phyloP scores from a whole-genome alignment of 2,888 invertebrate species.

The Diarsia dahlii region DNA sequence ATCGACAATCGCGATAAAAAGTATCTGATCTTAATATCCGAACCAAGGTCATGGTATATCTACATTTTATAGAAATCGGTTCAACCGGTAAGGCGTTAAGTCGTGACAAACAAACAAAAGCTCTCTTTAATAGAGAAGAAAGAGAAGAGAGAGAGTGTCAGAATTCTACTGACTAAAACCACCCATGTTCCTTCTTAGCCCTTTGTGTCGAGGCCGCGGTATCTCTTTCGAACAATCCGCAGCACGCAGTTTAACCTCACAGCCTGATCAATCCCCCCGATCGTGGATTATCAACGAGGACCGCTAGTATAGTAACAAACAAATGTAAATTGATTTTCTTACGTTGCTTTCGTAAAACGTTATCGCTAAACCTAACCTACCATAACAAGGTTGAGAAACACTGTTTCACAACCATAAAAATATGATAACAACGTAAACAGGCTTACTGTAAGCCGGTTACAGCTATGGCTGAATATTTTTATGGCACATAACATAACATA shows the following conservation, averaged over 20 bases:
- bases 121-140: no score
- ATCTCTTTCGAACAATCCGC: no score
- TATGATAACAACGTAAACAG: background rate
- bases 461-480: no score
- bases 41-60: background rate
- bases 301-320: background rate
- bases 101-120: no score
- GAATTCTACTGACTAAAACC: no score
- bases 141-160: no score
- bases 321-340: slow-evolving; percentile 4
- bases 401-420: background rate
- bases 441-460: background rate
- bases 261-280: no score
- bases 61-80: background rate
- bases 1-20: background rate
- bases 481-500: no score
- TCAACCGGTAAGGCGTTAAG: background rate
- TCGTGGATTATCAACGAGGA: no score
- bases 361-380: slow-evolving; percentile 24
- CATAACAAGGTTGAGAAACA: background rate
- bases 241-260: no score
- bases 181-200: no score
- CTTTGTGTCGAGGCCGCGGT: no score
- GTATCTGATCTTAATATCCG: background rate
- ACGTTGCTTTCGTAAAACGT: background rate